These are phyloP conservation scores for Myotis planiceps DNA, from an alignment of 2,797 vertebrate genomes.

Conservation along the genomic window DNA sequence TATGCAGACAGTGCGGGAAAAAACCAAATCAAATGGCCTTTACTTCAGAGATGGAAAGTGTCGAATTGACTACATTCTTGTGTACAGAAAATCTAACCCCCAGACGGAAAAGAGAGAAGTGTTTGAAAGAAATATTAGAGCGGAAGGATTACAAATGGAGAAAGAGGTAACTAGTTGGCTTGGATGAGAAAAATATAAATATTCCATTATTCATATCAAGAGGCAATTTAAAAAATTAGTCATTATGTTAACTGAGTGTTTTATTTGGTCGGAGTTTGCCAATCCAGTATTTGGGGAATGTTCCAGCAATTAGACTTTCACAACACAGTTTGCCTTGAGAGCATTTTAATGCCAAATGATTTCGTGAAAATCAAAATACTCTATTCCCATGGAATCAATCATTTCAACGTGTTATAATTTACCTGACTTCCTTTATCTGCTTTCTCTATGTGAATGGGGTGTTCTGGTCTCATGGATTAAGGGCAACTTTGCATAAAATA, in stretches of 20 bases:
- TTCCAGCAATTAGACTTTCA: neutral
- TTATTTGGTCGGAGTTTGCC: conserved; percentile 19
- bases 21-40: conserved; percentile 90
- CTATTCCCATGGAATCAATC: neutral
- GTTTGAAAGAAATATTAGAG: conserved; percentile 95
- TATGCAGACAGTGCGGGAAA: conserved; percentile 87
- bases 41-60: conserved; percentile 95
- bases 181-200: conserved; percentile 26
- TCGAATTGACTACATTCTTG: conserved; percentile 95
- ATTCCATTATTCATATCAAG: neutral
- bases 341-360: neutral
- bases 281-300: neutral
- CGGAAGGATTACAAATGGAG: conserved; percentile 95
- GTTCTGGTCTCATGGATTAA: neutral
- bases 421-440: neutral
- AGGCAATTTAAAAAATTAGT: neutral
- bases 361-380: neutral
- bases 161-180: conserved; percentile 90
- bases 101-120: conserved; percentile 94
- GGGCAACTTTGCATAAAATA: neutral
- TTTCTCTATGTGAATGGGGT: neutral
- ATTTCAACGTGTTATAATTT: neutral
- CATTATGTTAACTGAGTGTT: neutral
- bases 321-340: neutral
- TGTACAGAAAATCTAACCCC: conserved; percentile 93